phyloP scores from a whole-genome alignment of 2,113 vertebrate species.

The Alosa alosa region DNA sequence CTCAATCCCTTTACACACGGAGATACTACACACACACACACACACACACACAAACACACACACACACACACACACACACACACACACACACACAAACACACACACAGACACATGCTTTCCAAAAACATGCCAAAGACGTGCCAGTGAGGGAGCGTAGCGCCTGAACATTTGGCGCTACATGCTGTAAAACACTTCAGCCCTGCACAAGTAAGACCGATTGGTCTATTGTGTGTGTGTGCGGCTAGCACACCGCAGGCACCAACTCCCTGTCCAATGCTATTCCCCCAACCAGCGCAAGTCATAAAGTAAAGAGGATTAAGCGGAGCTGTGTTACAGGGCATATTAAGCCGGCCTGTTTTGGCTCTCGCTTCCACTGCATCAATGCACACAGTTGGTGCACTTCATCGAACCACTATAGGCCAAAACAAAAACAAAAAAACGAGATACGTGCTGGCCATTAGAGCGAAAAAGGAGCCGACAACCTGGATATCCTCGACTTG shows the following conservation, averaged over 20 bases:
- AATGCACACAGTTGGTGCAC: conserved; percentile 25
- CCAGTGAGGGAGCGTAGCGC: not conserved
- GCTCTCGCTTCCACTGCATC: conserved; percentile 12
- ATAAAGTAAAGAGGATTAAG: conserved; percentile 34
- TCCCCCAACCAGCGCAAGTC: conserved; percentile 6
- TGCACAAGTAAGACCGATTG: not conserved
- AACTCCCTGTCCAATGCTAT: not conserved
- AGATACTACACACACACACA: not conserved
- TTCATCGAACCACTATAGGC: not conserved
- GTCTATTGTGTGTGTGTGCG: not conserved
- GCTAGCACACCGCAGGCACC: not conserved
- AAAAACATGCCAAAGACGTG: conserved; percentile 3
- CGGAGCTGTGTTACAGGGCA: conserved; percentile 19
- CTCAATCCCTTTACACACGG: not conserved
- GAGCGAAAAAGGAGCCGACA: not conserved
- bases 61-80: not conserved
- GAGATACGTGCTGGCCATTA: not conserved
- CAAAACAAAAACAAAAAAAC: not conserved
- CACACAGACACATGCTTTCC: not conserved
- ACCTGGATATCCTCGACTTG: not conserved
- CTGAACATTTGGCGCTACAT: not conserved
- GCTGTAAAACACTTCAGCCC: not conserved
- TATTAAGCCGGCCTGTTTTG: conserved; percentile 23
- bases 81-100: not conserved
- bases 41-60: not conserved